Base-by-base conservation (phyloP, 2,888 invertebrate species). In the Rutpela maculata region DNA sequence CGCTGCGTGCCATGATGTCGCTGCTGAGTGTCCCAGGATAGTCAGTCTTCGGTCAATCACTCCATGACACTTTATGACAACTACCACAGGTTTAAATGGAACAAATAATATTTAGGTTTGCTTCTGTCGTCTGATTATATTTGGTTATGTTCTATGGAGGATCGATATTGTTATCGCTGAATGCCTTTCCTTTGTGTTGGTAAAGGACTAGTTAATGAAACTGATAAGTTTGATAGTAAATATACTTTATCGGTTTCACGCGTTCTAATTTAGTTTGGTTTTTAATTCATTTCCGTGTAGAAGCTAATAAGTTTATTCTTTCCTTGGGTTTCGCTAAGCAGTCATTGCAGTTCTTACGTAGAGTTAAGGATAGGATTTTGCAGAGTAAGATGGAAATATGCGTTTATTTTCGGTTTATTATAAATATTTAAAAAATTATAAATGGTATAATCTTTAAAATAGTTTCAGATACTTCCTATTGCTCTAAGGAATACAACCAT, bases 1-100 rank as follows among this genome's bases (percentile, higher is more conserved):
- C 57, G 22, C 31, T 15, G 31, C 38, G 60, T 43, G 60, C 60
- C 70, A 70, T 60, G 70, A 70, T 70, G 70, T 70, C 70, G 70
- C 70, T 70, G 70, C 70, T 70, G 60, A 70, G 70, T 57, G 70
- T 70, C 60, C 60, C 70, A 70, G 70, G 70, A 60, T 43, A 70
- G 70, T 70, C 65, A 22, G 38, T 2, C 17, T 50, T 66, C 55
- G 55, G 67, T 67, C 50, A 50, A 55, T 67, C 55, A 55, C 26
- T 6, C 10, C 19, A n/a, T 22, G 55, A 15, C 43, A 0, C 11
- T 31, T 59, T 67, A 26, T 66, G 38, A 66, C 65, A 19, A 66
- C 43, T 11, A 43, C 38, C 70, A 70, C 57, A 9, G 26, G 9
- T 18, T 18, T 22, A 18, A 12, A n/a, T 15, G 18, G 4, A 12